phyloP scores from a whole-genome alignment of 1,140 invertebrate genomes.

The Cyclargus thomasi region DNA sequence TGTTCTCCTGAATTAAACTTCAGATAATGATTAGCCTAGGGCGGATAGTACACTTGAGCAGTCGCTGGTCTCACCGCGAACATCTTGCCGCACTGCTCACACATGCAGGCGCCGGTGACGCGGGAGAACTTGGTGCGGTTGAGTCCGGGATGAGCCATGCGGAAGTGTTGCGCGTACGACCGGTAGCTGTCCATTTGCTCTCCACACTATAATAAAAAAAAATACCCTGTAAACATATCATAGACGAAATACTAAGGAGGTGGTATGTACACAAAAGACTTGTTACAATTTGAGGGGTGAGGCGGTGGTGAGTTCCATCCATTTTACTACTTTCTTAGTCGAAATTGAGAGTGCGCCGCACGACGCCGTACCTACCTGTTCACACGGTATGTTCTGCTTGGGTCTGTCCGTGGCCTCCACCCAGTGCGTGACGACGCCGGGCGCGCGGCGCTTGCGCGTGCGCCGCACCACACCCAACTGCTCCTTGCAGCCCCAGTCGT shows the following conservation, averaged over 20 bases:
- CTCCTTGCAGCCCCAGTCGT: constrained; percentile 12
- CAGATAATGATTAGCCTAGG: not conserved
- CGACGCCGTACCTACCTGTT: too few relatives aligned
- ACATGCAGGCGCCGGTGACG: not conserved
- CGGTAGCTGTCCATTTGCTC: constrained; percentile 6
- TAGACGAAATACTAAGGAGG: too few relatives aligned
- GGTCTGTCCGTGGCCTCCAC: not conserved
- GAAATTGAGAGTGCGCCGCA: too few relatives aligned
- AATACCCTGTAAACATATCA: too few relatives aligned
- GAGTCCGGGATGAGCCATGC: constrained; percentile 13
- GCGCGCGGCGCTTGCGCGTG: not conserved
- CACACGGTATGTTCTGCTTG: not conserved
- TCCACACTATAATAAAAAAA: constrained; percentile 5
- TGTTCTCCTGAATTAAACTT: too few relatives aligned
- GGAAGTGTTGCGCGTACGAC: constrained; percentile 14
- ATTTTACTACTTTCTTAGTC: too few relatives aligned
- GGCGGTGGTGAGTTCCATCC: too few relatives aligned
- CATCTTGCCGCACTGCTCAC: constrained; percentile 19
- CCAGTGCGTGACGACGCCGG: constrained; percentile 6
- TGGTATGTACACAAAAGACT: too few relatives aligned
- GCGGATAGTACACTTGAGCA: too few relatives aligned
- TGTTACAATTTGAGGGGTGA: too few relatives aligned
- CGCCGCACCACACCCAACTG: not conserved
- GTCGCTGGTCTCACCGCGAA: constrained; percentile 15
- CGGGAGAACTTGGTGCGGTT: constrained; percentile 18